Conservation (phyloP, 1,140 invertebrate species). For the Sarcophaga bullata region DNA sequence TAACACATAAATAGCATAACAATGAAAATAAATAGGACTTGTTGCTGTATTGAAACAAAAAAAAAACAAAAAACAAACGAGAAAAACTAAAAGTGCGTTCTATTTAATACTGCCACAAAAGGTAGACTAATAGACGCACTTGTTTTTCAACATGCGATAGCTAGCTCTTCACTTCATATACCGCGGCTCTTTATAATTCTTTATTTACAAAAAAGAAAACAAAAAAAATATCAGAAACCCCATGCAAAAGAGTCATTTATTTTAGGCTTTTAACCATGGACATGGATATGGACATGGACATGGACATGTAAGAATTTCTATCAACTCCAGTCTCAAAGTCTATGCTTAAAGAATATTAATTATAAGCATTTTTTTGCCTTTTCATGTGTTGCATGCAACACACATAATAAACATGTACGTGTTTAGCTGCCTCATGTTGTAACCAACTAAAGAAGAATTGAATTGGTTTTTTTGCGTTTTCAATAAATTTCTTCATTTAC, state of each 20-base stretch:
- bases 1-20: not conserved
- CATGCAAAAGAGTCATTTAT: not conserved
- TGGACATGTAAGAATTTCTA: not conserved
- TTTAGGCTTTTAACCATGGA: slow-evolving; percentile 10
- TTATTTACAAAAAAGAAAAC: too few species aligned
- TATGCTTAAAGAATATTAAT: slow-evolving; percentile 17
- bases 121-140: slow-evolving; percentile 20
- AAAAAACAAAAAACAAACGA: too few species aligned
- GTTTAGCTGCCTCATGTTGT: too few species aligned
- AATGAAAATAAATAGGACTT: not conserved
- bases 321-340: too few species aligned
- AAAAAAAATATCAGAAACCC: not conserved
- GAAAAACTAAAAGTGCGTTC: not conserved
- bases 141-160: not conserved
- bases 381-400: not conserved
- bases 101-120: not conserved
- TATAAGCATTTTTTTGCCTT: not conserved
- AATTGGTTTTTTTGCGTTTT: too few species aligned
- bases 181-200: too few species aligned
- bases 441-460: too few species aligned
- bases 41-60: too few species aligned
- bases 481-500: slow-evolving; percentile 7
- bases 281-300: not conserved
- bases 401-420: not conserved
- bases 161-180: too few species aligned